Evolutionary conservation across 1,140 invertebrate genomes (phyloP).

Genomic region (Drosophila obscura): DNA sequence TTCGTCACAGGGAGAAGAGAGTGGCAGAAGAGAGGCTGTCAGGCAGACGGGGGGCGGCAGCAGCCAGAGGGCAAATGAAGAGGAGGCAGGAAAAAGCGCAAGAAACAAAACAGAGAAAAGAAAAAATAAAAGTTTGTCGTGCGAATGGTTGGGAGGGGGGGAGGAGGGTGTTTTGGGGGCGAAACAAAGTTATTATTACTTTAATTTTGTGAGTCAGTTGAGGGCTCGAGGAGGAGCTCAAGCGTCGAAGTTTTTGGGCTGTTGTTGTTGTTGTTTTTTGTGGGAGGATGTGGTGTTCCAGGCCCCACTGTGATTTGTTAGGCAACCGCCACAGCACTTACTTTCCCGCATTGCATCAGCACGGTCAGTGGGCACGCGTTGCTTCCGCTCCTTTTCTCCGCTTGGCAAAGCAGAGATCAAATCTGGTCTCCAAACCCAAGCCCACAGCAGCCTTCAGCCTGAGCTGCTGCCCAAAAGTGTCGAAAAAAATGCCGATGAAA

Average conservation of each 20-base stretch:
- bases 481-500: too few species aligned
- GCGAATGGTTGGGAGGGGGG: too few species aligned
- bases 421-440: too few species aligned
- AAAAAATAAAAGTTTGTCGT: conserved; percentile 46
- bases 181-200: conserved; percentile 78
- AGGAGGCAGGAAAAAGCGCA: neutral
- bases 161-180: conserved; percentile 1
- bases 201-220: conserved; percentile 78
- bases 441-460: too few species aligned
- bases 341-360: neutral
- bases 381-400: too few species aligned
- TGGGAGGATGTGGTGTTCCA: neutral
- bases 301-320: conserved; percentile 25
- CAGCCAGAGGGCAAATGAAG: conserved; percentile 18
- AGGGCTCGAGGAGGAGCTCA: conserved; percentile 10
- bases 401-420: too few species aligned
- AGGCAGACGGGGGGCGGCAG: too few species aligned
- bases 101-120: conserved; percentile 20
- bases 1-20: conserved; percentile 9
- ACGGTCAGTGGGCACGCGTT: too few species aligned
- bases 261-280: conserved; percentile 3
- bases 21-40: neutral
- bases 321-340: neutral
- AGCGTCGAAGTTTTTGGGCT: conserved; percentile 32
- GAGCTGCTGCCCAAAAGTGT: too few species aligned